Evolutionary conservation across 1,140 invertebrate species (phyloP), one percentile per base, ranked within the genome.

Genomic region (Drosophila sp.): DNA sequence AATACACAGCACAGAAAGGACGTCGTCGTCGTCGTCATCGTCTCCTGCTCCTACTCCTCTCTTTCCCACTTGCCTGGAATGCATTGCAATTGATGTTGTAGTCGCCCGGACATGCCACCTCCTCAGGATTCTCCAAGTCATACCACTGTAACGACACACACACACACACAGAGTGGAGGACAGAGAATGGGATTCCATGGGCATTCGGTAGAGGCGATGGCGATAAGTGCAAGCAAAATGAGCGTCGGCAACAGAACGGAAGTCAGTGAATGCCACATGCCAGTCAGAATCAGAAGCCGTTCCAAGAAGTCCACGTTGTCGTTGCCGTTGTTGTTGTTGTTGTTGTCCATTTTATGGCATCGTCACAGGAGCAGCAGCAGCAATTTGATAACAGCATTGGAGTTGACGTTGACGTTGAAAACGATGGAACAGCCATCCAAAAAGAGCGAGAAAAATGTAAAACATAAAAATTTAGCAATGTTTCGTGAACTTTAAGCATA

Each of bases 41-140:
- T 38, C 35, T 33, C 35, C 6, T 8, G 5, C 35, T 38, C n/a
- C 1, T 25, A 8, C 44, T 50, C 44, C 1, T 17, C 44, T 23
- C 17, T 61, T n/a, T n/a, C n/a, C n/a, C 69, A 92, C 90, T 92
- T 92, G 80, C 91, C 89, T 92, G 86, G 76, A 92, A 92, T 77
- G 85, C 75, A 72, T 93, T 92, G 57, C 96, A 79, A 35, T 92
- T 94, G 10, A 94, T 89, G 2, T 94, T 94, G 92, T 97, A 97
- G 8, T 93, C 93, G 65, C 94, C 92, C 0, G 97, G 97, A 72
- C 95, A 94, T n/a, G 93, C 80, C 8, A 92, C 87, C 6, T 94
- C 93, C 92, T 98, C 97, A 0, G 96, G 96, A 60, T 93, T 93
- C 82, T 98, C 96, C 90, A 94, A 93, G 81, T 98, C 95, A 91